These are phyloP conservation scores for Murina feae DNA, from an alignment of 2,113 vertebrate species.

Conservation along the genomic window DNA sequence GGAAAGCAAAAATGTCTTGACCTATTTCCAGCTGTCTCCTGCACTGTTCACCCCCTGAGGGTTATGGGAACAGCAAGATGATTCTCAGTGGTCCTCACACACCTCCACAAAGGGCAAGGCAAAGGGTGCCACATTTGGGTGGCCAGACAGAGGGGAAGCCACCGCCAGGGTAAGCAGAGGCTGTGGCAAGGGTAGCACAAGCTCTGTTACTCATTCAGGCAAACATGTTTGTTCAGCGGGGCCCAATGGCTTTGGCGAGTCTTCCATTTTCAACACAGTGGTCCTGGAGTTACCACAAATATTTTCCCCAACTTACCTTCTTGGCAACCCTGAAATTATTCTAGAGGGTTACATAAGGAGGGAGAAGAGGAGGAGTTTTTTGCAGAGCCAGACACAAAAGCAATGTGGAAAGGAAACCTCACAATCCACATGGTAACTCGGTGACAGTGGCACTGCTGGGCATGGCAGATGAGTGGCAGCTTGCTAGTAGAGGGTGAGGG, in stretches of 20 bases:
- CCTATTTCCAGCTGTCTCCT: background rate
- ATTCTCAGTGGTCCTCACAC: background rate
- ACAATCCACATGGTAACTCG: background rate
- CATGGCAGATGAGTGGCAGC: background rate
- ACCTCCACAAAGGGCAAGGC: background rate
- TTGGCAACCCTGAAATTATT: background rate
- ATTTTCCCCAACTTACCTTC: conserved; percentile 14
- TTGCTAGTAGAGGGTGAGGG: background rate
- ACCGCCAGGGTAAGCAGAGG: background rate
- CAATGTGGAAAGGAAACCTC: background rate
- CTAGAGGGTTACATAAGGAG: background rate
- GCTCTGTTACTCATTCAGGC: background rate
- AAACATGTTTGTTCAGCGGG: background rate
- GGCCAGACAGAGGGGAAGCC: background rate
- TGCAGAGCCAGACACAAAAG: background rate
- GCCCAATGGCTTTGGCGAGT: background rate
- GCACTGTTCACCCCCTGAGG: background rate
- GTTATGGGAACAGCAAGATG: background rate
- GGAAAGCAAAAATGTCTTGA: background rate
- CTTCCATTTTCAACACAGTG: background rate
- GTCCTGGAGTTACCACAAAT: background rate
- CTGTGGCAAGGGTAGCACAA: background rate
- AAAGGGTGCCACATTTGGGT: background rate
- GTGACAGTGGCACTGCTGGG: background rate
- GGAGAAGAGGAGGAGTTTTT: background rate